Conservation (phyloP, 2,888 invertebrate genomes). For the Drosophila prostipennis region DNA sequence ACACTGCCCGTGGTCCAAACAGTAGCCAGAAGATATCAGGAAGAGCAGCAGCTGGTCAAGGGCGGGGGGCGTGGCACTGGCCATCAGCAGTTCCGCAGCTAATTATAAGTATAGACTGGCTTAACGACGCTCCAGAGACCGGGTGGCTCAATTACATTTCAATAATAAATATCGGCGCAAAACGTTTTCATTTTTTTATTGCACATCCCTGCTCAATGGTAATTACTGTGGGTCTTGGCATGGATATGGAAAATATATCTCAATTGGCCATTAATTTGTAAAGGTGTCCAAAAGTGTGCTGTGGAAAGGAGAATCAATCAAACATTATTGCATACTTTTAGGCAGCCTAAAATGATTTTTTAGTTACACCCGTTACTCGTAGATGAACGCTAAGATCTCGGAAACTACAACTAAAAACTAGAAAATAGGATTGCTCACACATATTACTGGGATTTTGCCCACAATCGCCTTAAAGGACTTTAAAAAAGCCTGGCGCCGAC, state of each 20-base stretch:
- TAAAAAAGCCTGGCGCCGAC: too few species aligned
- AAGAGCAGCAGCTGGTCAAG: background rate
- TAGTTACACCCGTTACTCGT: too few species aligned
- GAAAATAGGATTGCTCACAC: too few species aligned
- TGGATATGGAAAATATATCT: background rate
- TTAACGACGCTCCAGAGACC: slow-evolving; percentile 64
- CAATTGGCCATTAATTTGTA: background rate
- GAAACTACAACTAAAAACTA: too few species aligned
- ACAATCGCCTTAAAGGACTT: too few species aligned
- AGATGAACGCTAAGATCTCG: too few species aligned
- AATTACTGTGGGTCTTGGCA: slow-evolving; percentile 3
- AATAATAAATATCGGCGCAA: slow-evolving; percentile 28
- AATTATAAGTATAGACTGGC: slow-evolving; percentile 61
- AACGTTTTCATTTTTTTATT: background rate
- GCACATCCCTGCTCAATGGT: background rate
- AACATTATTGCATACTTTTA: too few species aligned
- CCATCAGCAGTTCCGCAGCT: slow-evolving; percentile 54
- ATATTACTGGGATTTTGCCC: too few species aligned
- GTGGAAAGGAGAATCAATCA: too few species aligned
- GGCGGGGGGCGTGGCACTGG: slow-evolving; percentile 35
- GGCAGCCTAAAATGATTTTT: too few species aligned
- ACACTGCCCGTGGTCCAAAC: slow-evolving; percentile 53
- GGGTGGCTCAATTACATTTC: slow-evolving; percentile 31
- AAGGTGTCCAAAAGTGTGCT: too few species aligned
- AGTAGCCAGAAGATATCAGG: slow-evolving; percentile 24